Base-by-base conservation (phyloP, 1,140 invertebrate genomes). In the Charaxes varanes region DNA sequence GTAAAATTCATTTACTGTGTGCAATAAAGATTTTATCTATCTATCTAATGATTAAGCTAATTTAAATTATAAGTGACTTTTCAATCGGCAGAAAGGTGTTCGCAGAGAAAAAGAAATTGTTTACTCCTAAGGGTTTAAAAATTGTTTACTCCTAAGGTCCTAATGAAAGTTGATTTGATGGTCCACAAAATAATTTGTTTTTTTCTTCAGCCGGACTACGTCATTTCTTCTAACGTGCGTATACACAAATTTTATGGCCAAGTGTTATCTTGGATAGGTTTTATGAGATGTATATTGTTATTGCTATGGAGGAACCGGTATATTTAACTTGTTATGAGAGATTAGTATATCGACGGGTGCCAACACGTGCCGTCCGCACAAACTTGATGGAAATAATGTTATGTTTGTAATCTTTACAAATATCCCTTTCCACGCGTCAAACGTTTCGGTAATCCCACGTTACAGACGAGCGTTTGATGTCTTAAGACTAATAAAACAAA, bases 321-420 rank as follows among this genome's bases (percentile, higher is more conserved):
- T 59, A 61, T 70, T 62, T 54, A 68, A 62, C 52, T 62, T 63
- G 64, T 65, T 76, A 54, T 70, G 53, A 66, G 56, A 67, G 57
- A 69, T 69, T 65, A 68, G 46, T 53, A 40, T 60, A 58, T 50
- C 43, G 52, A 43, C 41, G 37, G 62, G 27, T 67, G 72, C 69
- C 61, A 73, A 72, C 63, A 72, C 70, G 73, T 78, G 70, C 56
- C 58, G 46, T 46, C 52, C 44, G 50, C 33, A 32, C 41, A 62
- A 64, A 52, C 45, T 43, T 54, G 36, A 54, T 58, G 44, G 40
- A 64, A 62, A 62, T 63, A 42, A 53, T 50, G 28, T 18, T 12
- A 38, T 41, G 40, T 43, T 43, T 33, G 46, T 42, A 43, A 49
- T 38, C 30, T 37, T 49, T 32, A 36, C 24, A 11, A 38, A 34